Evolutionary conservation across 2,888 invertebrate species (phyloP), one percentile per base, ranked within the genome.

Genomic region (Eurois occulta): DNA sequence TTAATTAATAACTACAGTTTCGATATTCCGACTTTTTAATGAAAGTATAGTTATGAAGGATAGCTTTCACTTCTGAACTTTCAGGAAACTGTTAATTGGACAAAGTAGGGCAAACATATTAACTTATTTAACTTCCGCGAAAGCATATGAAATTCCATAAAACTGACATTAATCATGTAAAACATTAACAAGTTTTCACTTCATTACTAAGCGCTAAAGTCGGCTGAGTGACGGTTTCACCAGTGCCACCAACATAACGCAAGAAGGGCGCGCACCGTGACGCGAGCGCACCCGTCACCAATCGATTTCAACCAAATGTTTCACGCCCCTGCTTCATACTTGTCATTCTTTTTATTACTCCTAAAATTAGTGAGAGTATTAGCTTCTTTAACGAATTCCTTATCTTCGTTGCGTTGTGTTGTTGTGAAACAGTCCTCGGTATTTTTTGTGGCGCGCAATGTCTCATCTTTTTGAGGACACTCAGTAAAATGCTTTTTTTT

Each of bases 251-350:
- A 73, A 67, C 58, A 68, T 69, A 67, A 80, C 66, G 64, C 58
- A 66, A 82, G 78, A 85, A 86, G 89, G 82, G 86, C 88, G 82
- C 84, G 55, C 71, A 91, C 90, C 94, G 92, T 93, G 92, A 92
- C 91, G 92, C 91, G 83, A 90, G 93, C 92, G 88, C 93, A 92
- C 88, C 94, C 95, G 92, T 46, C 46, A 86, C 94, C 88, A 95
- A 96, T 96, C 93, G 94, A 96, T 96, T 95, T 90, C 83, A 41
- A 81, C 83, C 87, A 87, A 89, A 90, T 80, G 91, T 93, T 94
- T 94, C 94, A 94, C 92, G 95, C 93, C 90, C 89, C 92, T 91
- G 90, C 92, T 92, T 93, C 93, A 93, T 94, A 92, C 91, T 93
- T 92, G 87, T 80, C 86, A 89, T 90, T 90, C 87, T 86, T 92